Evolutionary conservation across 2,113 vertebrate species (phyloP).

Genomic region (Urocolius indicus): DNA sequence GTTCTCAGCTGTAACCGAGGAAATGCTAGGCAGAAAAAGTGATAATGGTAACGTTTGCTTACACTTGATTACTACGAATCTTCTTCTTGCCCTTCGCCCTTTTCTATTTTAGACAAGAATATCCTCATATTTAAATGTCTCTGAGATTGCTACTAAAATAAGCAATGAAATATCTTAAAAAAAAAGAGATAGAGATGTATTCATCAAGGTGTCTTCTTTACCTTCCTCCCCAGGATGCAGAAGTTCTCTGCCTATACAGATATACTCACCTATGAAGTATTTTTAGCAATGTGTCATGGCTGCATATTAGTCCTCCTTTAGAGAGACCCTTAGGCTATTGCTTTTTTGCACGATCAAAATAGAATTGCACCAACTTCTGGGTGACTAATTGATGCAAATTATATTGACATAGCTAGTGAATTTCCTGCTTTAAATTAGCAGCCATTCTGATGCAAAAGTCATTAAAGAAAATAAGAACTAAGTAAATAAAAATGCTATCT

Average conservation of each 20-base stretch:
- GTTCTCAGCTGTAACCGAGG: not conserved
- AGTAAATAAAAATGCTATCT: conserved; percentile 14
- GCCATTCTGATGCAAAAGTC: not conserved
- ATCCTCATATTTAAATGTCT: not conserved
- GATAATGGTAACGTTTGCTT: not conserved
- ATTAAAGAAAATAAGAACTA: not conserved
- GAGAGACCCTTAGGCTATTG: not conserved
- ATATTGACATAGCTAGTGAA: not conserved
- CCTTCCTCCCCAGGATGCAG: not conserved
- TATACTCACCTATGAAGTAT: not conserved
- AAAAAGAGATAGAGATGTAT: not conserved
- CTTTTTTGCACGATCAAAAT: conserved; percentile 22
- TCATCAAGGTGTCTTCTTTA: not conserved
- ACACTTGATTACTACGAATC: not conserved
- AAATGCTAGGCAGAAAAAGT: not conserved
- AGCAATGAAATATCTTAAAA: not conserved
- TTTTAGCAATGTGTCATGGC: not conserved
- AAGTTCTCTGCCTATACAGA: not conserved
- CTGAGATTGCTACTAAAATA: not conserved
- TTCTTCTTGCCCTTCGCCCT: not conserved
- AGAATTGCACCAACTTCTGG: conserved; percentile 24
- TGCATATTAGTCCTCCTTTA: not conserved
- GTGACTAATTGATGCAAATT: conserved; percentile 57
- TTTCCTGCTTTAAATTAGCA: conserved; percentile 28
- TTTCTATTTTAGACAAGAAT: not conserved